These are phyloP conservation scores for Scelioninae gen. 1 DNA, from an alignment of 2,888 invertebrate species.

Conservation along the genomic window DNA sequence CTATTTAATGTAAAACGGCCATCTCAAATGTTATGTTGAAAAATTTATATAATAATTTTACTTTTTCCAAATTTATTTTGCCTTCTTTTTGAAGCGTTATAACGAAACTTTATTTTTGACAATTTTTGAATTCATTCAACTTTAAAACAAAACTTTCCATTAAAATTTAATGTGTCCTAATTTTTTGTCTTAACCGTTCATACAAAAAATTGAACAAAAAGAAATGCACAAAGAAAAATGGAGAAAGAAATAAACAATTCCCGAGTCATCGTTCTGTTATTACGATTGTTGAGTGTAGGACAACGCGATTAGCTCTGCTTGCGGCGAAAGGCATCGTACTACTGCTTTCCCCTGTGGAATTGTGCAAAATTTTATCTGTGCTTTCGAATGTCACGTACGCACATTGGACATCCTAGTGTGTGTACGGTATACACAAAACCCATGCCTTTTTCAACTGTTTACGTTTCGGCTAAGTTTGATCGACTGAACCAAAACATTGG, in stretches of 20 bases:
- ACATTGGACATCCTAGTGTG: conserved; percentile 21
- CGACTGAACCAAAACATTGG: conserved; percentile 14
- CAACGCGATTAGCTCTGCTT: conserved; percentile 56
- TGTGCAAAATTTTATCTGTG: conserved; percentile 66
- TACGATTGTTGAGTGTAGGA: conserved; percentile 53
- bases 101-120: no score
- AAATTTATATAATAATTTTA: no score
- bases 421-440: conserved; percentile 24
- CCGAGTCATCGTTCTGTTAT: conserved; percentile 59
- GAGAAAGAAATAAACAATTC: conserved; percentile 27
- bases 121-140: no score
- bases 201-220: neutral
- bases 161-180: conserved; percentile 9
- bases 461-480: conserved; percentile 38
- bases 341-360: conserved; percentile 61
- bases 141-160: neutral
- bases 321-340: conserved; percentile 63
- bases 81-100: no score
- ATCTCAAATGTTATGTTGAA: no score
- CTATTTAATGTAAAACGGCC: no score
- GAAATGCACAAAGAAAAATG: conserved; percentile 14
- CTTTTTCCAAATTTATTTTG: no score
- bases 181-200: conserved; percentile 2
- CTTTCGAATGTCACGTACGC: conserved; percentile 65
- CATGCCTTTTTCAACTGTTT: conserved; percentile 26